Conservation (phyloP, 2,888 invertebrate species). For the Branchipolynoe longqiensis region DNA sequence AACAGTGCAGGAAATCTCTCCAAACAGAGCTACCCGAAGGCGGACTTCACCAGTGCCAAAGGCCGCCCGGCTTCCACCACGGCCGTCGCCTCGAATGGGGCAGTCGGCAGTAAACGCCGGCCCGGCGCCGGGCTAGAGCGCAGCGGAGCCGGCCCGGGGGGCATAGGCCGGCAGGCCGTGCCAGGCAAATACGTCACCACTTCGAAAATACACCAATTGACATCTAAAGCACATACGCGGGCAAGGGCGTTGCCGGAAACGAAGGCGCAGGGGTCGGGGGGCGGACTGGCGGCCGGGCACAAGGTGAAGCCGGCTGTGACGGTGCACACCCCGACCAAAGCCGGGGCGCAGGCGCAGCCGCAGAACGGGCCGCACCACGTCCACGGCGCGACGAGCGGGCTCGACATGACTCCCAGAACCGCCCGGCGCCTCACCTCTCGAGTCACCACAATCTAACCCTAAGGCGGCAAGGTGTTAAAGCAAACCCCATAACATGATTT, state of each 20-base stretch:
- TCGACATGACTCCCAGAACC: conserved; percentile 37
- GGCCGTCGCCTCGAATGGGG: conserved; percentile 2
- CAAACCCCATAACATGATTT: neutral
- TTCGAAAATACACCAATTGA: neutral
- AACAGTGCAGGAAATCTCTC: neutral
- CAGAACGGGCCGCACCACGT: conserved; percentile 24
- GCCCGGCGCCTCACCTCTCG: conserved; percentile 15
- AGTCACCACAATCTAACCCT: conserved; percentile 42
- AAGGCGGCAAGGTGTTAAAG: too few relatives aligned
- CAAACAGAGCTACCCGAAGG: neutral
- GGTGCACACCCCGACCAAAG: neutral
- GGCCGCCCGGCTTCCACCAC: neutral
- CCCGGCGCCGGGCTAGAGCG: neutral
- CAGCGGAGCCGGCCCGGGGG: neutral
- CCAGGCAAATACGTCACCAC: too few relatives aligned
- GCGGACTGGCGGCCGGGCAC: too few relatives aligned
- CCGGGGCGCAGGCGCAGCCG: neutral
- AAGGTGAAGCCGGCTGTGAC: neutral
- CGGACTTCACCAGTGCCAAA: conserved; percentile 26
- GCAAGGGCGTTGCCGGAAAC: neutral
- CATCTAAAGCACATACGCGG: neutral
- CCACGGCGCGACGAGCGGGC: conserved; percentile 7
- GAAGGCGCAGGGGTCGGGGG: too few relatives aligned
- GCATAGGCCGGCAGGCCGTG: neutral
- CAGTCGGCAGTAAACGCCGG: neutral